These are phyloP conservation scores for Pterostichus madidus DNA, from an alignment of 2,888 invertebrate genomes.

Conservation along the genomic window DNA sequence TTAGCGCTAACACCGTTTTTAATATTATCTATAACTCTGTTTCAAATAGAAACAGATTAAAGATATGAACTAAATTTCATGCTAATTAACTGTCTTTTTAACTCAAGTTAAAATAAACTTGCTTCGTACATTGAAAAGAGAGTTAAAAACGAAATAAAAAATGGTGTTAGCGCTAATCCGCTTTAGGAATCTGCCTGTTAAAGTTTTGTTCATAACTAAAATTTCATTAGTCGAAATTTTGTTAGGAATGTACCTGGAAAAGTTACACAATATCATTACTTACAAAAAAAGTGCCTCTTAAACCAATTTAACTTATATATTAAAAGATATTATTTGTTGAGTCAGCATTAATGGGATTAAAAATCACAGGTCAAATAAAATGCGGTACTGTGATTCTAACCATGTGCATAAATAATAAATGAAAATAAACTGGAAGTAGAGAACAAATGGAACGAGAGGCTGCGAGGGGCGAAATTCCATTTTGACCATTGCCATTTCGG, in stretches of 20 bases:
- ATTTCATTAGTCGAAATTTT: slow-evolving; percentile 5
- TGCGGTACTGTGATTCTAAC: slow-evolving; percentile 17
- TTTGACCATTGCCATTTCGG: neutral
- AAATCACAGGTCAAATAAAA: slow-evolving; percentile 44
- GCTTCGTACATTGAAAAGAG: too few relatives aligned
- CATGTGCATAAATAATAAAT: slow-evolving; percentile 38
- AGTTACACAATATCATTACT: slow-evolving; percentile 1
- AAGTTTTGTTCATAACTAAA: neutral
- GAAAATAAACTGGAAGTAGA: slow-evolving; percentile 29
- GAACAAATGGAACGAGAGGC: neutral
- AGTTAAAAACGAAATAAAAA: too few relatives aligned
- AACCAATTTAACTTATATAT: slow-evolving; percentile 19
- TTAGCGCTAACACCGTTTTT: too few relatives aligned
- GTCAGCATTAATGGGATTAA: slow-evolving; percentile 24
- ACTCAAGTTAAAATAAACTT: too few relatives aligned
- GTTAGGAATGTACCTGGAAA: slow-evolving; percentile 10
- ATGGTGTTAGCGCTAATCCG: too few relatives aligned
- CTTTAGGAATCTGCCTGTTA: too few relatives aligned
- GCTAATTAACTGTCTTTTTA: too few relatives aligned
- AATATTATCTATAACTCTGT: too few relatives aligned
- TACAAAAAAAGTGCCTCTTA: slow-evolving; percentile 24
- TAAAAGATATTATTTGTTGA: slow-evolving; percentile 15
- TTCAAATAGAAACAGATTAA: too few relatives aligned
- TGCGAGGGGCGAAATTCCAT: neutral
- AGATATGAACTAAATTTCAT: too few relatives aligned